A percentile compares a stretch with the other conserved stretches of the same genome.
These are phyloP conservation scores for Hyaena hyaena DNA, from an alignment of 2,113 vertebrate genomes.

Conservation along the genomic window DNA sequence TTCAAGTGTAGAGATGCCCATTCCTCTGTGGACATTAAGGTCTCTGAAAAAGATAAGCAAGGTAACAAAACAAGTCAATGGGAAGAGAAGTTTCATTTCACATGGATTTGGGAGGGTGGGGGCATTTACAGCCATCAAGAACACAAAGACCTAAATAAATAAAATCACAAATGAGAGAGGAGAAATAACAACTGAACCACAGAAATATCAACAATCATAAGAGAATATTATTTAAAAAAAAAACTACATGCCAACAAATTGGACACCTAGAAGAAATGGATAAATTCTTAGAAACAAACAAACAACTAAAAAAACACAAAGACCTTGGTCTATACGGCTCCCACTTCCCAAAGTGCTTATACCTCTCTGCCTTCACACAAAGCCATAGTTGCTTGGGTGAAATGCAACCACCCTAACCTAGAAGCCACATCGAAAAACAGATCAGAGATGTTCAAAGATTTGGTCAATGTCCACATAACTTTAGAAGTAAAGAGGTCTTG, in stretches of 20 bases:
- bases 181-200: background rate
- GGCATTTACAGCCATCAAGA: background rate
- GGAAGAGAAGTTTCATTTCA: slow-evolving; percentile 6
- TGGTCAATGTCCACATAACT: background rate
- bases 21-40: background rate
- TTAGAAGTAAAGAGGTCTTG: background rate
- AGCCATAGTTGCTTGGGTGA: background rate
- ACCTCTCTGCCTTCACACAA: background rate
- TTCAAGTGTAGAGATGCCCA: background rate
- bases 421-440: background rate
- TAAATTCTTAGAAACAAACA: background rate
- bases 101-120: background rate
- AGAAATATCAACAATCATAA: background rate
- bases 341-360: background rate
- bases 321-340: background rate
- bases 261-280: background rate
- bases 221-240: background rate
- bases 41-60: slow-evolving; percentile 29
- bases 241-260: background rate
- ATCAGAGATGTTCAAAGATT: background rate
- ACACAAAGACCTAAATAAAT: slow-evolving; percentile 7
- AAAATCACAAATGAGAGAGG: background rate
- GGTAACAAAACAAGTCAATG: background rate
- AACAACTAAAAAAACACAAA: slow-evolving; percentile 10
- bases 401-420: background rate